Base-by-base conservation (phyloP, 2,113 vertebrate species). In the Ammodramus savannarum region DNA sequence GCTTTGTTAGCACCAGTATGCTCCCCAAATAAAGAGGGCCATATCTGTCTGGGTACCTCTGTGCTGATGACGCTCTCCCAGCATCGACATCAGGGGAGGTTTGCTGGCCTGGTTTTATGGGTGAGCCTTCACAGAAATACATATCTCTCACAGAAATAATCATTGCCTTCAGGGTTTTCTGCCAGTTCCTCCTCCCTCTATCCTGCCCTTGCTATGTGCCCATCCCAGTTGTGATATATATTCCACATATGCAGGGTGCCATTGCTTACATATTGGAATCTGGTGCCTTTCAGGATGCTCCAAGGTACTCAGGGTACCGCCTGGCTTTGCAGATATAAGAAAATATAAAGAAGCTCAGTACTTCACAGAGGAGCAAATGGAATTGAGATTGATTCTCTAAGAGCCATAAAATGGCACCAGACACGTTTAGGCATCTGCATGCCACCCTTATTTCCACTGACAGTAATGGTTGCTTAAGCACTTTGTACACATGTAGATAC, bases 191-290 rank as follows among this genome's bases (percentile, higher is more conserved):
- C 29, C 18, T 71, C 16, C 29, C 21, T 32, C 9, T 73, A 52
- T 77, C 69, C 65, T 68, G 31, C 13, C 55, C 23, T 41, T 74
- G 44, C 34, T 3, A 0, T 15, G 27, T 61, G 44, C 25, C 27
- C 27, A 31, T 18, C 16, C 27, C 39, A 76, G 22, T 13, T 0
- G 0, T 19, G 15, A 52, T 23, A 22, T 3, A 52, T 52, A 34
- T 79, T 62, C 76, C 9, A 57, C 19, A 44, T 19, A 62, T 13
- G 32, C 31, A 80, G 57, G 27, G 23, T 89, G 11, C 23, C 21
- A 34, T 13, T 26, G 6, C 41, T 48, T 58, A 52, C 38, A 20
- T 10, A 22, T 6, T 75, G 62, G 13, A 41, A 76, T 39, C 18
- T 13, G 11, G 43, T 15, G 52, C 12, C 27, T 84, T 80, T 72